These are phyloP conservation scores for Caenorhabditis plicata DNA, from an alignment of 2,888 invertebrate genomes.

Conservation along the genomic window DNA sequence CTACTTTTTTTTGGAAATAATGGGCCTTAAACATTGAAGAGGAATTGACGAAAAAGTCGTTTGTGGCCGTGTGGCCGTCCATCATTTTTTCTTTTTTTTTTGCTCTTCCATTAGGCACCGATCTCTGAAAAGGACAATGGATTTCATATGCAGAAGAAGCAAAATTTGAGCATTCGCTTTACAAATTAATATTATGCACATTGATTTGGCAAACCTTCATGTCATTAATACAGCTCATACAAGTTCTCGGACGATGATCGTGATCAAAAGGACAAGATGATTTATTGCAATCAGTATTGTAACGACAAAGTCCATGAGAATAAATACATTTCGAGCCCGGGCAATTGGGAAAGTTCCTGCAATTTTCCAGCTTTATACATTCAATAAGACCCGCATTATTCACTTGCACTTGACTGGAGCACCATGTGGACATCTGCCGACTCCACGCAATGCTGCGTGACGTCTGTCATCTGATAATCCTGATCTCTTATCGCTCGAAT, in stretches of 20 bases:
- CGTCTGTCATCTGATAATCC: background rate
- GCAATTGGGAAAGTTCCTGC: slow-evolving; percentile 40
- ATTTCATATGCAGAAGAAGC: no score
- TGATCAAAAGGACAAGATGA: slow-evolving; percentile 41
- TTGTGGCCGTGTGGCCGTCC: no score
- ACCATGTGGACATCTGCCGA: slow-evolving; percentile 42
- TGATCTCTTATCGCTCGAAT: background rate
- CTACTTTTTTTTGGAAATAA: no score
- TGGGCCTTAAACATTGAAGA: no score
- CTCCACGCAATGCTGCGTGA: slow-evolving; percentile 25
- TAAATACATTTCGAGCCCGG: slow-evolving; percentile 42
- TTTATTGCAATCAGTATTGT: slow-evolving; percentile 24
- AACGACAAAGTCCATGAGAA: slow-evolving; percentile 34
- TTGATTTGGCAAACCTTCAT: no score
- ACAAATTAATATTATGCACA: no score
- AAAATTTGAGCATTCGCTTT: no score
- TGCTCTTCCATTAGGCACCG: no score
- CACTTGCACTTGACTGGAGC: slow-evolving; percentile 40
- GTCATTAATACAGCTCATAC: slow-evolving; percentile 41
- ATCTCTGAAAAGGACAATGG: no score
- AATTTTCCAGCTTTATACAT: background rate
- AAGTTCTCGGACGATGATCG: slow-evolving; percentile 28
- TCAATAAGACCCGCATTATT: background rate
- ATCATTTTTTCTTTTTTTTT: no score
- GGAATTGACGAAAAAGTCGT: no score